Evolutionary conservation across 2,797 vertebrate genomes (phyloP).

Genomic region (Graptemys geographica): DNA sequence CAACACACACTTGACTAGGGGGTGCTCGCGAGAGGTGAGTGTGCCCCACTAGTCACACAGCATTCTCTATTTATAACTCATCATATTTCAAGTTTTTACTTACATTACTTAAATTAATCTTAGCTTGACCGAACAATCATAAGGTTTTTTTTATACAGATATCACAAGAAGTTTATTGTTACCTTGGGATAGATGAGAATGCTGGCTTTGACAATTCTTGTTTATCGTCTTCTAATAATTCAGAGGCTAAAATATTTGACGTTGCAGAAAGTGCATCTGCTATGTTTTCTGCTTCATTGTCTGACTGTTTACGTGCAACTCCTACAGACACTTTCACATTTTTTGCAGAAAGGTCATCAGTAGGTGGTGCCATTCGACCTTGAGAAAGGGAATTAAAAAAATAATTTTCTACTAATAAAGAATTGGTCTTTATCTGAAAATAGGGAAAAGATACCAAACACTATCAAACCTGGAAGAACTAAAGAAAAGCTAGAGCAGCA

Average conservation of each 20-base stretch:
- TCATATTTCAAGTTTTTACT: background rate
- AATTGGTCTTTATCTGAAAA: background rate
- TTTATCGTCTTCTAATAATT: constrained; percentile 90
- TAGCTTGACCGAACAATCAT: background rate
- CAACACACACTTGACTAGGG: too few relatives aligned
- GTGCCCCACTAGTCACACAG: background rate
- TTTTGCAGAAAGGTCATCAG: constrained; percentile 92
- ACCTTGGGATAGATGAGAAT: constrained; percentile 80
- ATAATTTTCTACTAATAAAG: background rate
- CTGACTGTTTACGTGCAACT: constrained; percentile 90
- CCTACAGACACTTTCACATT: constrained; percentile 94
- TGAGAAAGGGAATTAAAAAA: background rate
- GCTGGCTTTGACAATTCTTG: constrained; percentile 83
- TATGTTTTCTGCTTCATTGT: constrained; percentile 86
- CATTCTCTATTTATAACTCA: background rate
- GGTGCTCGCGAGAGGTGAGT: too few relatives aligned
- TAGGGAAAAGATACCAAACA: background rate
- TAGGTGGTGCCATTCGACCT: constrained; percentile 97
- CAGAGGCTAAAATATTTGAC: constrained; percentile 89
- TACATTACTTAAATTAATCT: background rate
- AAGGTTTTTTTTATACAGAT: background rate
- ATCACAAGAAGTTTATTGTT: constrained; percentile 50
- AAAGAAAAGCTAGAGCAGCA: background rate
- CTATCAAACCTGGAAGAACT: rapidly evolving
- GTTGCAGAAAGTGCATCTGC: constrained; percentile 81